Percentiles rank a stretch among this genome's conserved stretches.
Conservation (phyloP, 2,797 vertebrate genomes). For the Falco cherrug region DNA sequence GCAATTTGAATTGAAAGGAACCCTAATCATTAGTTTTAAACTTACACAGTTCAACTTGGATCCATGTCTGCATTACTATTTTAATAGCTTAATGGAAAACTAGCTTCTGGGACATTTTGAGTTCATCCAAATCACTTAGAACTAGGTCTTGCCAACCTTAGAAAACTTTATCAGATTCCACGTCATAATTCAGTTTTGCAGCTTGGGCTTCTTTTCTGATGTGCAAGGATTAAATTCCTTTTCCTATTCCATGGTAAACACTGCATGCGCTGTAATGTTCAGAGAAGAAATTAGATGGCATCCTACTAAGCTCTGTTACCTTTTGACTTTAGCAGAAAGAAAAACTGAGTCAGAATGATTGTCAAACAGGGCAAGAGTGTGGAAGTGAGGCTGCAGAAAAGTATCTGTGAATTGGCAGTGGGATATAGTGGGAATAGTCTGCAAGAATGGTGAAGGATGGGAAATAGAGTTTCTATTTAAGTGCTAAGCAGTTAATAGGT, state of each 20-base stretch:
- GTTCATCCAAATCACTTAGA: not conserved
- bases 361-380: not conserved
- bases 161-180: not conserved
- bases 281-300: not conserved
- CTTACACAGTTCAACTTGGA: not conserved
- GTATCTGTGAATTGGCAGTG: not conserved
- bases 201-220: not conserved
- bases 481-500: not conserved
- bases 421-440: not conserved
- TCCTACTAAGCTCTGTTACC: not conserved
- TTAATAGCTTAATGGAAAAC: not conserved
- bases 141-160: not conserved
- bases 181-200: not conserved
- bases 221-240: not conserved
- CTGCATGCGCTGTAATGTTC: not conserved
- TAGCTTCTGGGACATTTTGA: not conserved
- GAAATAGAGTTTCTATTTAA: not conserved
- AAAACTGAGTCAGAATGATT: not conserved
- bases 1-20: not conserved
- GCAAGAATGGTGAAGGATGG: not conserved
- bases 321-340: not conserved
- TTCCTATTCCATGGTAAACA: not conserved
- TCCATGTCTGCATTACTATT: not conserved
- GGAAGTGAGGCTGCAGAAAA: not conserved
- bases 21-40: not conserved